Evolutionary conservation across 2,113 vertebrate species (phyloP).

Genomic region (Scortum barcoo): DNA sequence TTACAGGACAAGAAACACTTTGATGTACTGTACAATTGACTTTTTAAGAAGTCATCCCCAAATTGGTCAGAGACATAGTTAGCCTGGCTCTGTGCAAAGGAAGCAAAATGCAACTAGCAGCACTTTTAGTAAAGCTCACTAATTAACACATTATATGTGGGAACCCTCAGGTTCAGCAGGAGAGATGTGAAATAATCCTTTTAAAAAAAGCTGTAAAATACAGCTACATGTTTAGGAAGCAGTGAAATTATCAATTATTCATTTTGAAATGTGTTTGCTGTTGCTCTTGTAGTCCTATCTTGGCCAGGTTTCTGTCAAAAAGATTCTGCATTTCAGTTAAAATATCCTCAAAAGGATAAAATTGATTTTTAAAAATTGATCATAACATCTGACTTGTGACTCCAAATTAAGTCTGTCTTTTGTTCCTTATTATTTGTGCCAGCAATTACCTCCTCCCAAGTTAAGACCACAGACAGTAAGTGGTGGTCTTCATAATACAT

Average conservation of each 20-base stretch:
- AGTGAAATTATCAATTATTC: no score
- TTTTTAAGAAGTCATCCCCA: not conserved
- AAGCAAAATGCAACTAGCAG: no score
- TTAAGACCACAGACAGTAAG: conserved; percentile 13
- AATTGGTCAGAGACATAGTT: no score
- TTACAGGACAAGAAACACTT: not conserved
- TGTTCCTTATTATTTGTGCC: not conserved
- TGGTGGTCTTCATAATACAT: conserved; percentile 35
- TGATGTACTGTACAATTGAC: not conserved
- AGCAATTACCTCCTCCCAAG: conserved; percentile 25
- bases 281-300: not conserved
- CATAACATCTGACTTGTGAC: not conserved
- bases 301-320: not conserved
- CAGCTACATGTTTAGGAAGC: no score
- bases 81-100: no score
- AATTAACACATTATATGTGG: no score
- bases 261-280: no score
- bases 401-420: conserved; percentile 1
- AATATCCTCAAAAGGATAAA: not conserved
- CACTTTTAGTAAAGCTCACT: no score
- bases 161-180: no score
- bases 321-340: not conserved
- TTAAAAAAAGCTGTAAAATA: no score
- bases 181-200: no score
- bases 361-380: not conserved